Percentiles rank a stretch among this genome's conserved stretches.
Evolutionary conservation across 30 jellyfish, hydroid and myxozoan genomes (phyloP).

Genomic region (Rhopilema esculentum): DNA sequence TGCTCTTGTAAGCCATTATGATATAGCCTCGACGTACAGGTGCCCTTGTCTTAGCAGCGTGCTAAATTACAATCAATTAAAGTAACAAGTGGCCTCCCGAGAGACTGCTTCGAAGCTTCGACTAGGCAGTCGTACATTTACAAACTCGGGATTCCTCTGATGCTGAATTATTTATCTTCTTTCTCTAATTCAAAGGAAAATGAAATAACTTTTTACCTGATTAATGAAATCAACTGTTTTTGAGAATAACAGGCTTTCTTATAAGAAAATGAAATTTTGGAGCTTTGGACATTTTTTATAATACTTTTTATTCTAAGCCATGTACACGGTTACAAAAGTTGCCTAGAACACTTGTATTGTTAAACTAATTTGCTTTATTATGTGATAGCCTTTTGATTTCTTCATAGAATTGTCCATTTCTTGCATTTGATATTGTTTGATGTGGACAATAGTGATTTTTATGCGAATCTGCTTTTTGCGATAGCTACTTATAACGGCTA

Average conservation of each 20-base stretch:
- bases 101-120: constrained; percentile 6
- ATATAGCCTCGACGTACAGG: constrained; percentile 55
- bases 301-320: neutral
- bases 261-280: neutral
- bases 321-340: neutral
- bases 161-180: neutral
- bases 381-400: neutral
- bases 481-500: too few species aligned
- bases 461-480: too few species aligned
- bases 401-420: neutral
- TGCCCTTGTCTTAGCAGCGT: constrained; percentile 53
- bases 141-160: neutral
- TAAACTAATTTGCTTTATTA: neutral
- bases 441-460: too few species aligned
- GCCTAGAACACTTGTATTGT: neutral
- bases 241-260: neutral
- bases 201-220: neutral
- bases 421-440: neutral
- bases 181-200: neutral
- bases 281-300: neutral
- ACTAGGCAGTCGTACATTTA: neutral
- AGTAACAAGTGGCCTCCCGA: constrained; percentile 66
- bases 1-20: constrained; percentile 54
- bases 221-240: neutral
- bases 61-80: constrained; percentile 47